phyloP scores from a whole-genome alignment of 2,797 vertebrate genomes.

The Chloroceryle amazona region DNA sequence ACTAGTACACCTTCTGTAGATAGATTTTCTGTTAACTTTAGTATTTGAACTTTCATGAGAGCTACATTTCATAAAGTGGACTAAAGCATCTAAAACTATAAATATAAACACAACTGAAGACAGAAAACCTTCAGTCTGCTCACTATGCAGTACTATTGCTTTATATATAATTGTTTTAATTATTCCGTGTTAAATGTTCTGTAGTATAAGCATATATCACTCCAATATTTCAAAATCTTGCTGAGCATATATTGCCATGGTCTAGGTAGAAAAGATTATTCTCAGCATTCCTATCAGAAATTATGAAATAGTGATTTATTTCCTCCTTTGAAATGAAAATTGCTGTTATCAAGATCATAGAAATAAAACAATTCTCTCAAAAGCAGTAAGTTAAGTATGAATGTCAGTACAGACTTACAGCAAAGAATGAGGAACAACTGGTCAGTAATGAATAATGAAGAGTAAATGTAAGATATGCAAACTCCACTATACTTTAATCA shows the following conservation, averaged over 20 bases:
- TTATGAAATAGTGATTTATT: neutral
- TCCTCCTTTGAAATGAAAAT: neutral
- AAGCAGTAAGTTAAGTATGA: neutral
- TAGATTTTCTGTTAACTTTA: neutral
- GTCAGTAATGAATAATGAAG: neutral
- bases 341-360: neutral
- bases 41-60: neutral
- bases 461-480: neutral
- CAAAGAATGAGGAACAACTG: neutral
- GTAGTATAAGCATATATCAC: neutral
- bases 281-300: neutral
- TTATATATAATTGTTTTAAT: neutral
- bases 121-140: neutral
- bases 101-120: neutral
- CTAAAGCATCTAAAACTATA: neutral
- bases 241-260: fast-evolving
- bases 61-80: neutral
- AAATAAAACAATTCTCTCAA: neutral
- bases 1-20: neutral
- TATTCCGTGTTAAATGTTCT: neutral
- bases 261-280: neutral
- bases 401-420: neutral
- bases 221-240: neutral
- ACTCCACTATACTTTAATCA: neutral
- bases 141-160: fast-evolving